Percentiles rank a stretch among this genome's conserved stretches.
Conservation (phyloP, 2,113 vertebrate genomes). For the Pluvianellus socialis region DNA sequence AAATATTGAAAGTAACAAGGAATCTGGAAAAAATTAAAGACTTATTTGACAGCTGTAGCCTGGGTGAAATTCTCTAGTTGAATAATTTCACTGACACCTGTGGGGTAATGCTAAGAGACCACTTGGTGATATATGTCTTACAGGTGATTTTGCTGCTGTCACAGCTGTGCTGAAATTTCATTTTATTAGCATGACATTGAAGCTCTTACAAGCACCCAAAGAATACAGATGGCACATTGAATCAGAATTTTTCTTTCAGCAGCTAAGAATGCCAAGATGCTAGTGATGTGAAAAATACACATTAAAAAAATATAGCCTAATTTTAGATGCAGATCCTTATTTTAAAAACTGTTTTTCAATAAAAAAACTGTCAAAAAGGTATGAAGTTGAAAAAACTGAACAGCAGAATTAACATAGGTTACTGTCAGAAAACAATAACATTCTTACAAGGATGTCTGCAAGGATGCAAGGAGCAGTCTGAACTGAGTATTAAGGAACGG, state of each 20-base stretch:
- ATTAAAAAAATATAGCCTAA: background rate
- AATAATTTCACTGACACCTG: background rate
- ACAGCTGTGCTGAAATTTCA: background rate
- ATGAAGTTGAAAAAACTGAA: background rate
- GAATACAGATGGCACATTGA: background rate
- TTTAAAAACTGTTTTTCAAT: background rate
- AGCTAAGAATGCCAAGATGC: background rate
- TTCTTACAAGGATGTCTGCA: background rate
- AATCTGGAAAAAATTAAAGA: background rate
- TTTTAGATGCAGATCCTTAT: background rate
- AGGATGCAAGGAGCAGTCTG: background rate
- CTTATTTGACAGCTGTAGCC: background rate
- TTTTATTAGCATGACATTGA: background rate
- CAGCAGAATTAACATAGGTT: background rate
- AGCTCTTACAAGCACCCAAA: background rate
- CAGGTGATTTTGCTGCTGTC: background rate
- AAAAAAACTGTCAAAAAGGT: background rate
- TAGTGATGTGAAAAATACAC: background rate
- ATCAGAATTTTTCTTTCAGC: background rate
- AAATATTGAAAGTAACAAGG: background rate
- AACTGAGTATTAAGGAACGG: background rate
- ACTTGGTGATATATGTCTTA: background rate
- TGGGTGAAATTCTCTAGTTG: background rate
- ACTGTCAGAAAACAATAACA: background rate
- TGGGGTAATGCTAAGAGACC: background rate